Evolutionary conservation across 92 coral and sea anemone species (phyloP).

Genomic region (Parazoanthus atlanticus): DNA sequence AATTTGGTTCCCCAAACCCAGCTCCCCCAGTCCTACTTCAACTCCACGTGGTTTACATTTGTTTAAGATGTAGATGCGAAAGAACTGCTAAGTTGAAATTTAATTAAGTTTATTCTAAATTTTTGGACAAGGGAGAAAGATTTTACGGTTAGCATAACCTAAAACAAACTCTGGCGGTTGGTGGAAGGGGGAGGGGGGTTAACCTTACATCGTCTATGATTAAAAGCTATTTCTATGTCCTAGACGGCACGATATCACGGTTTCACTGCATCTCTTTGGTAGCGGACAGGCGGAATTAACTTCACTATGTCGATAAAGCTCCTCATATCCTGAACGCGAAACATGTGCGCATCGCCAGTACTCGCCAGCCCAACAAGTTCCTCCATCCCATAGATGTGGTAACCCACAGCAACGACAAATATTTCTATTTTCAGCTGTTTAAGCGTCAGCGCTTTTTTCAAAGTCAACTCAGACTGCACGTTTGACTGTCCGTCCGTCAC

Average conservation of each 20-base stretch:
- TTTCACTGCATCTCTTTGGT: background rate
- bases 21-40: too few relatives aligned
- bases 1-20: too few relatives aligned
- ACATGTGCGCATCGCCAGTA: conserved; percentile 1
- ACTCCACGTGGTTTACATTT: too few relatives aligned
- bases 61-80: too few relatives aligned
- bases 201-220: too few relatives aligned
- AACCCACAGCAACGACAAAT: conserved; percentile 35
- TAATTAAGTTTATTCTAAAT: too few relatives aligned
- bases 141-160: too few relatives aligned
- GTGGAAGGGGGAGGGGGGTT: too few relatives aligned
- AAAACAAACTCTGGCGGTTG: too few relatives aligned
- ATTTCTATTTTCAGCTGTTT: conserved; percentile 3
- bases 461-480: conserved; percentile 23
- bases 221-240: too few relatives aligned
- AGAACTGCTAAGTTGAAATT: too few relatives aligned
- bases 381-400: conserved; percentile 19
- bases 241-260: background rate
- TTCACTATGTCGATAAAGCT: conserved; percentile 19
- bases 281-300: conserved; percentile 30
- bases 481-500: conserved; percentile 42
- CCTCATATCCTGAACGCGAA: conserved; percentile 27
- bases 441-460: conserved; percentile 2
- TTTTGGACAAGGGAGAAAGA: too few relatives aligned
- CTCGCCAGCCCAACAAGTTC: conserved; percentile 31